Evolutionary conservation across 2,113 vertebrate genomes (phyloP).

Genomic region (Syngnathus floridae): DNA sequence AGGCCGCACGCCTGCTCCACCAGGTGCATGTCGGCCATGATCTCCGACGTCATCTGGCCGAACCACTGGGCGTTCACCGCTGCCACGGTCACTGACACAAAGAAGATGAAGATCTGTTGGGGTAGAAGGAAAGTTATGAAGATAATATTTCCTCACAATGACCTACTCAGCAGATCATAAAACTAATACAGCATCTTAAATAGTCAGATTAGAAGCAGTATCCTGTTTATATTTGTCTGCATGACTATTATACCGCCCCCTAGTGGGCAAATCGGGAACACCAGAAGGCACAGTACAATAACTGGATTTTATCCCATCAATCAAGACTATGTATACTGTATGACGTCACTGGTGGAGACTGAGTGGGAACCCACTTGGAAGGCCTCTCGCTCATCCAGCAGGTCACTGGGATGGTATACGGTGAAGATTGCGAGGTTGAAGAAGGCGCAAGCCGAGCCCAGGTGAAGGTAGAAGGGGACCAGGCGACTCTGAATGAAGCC

Average conservation of each 20-base stretch:
- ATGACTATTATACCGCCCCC: background rate
- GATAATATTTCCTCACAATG: too few relatives aligned
- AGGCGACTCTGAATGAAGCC: conserved; percentile 74
- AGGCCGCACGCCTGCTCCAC: conserved; percentile 69
- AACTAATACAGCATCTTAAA: too few relatives aligned
- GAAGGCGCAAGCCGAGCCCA: conserved; percentile 75
- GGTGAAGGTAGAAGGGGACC: conserved; percentile 77
- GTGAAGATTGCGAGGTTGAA: conserved; percentile 76
- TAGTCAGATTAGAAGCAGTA: too few relatives aligned
- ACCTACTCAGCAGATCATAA: too few relatives aligned
- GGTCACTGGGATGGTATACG: conserved; percentile 70
- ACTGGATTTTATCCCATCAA: too few relatives aligned
- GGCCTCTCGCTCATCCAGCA: conserved; percentile 63
- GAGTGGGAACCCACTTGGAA: conserved; percentile 61
- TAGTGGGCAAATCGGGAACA: too few relatives aligned
- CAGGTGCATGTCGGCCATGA: conserved; percentile 73
- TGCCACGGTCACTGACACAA: conserved; percentile 69
- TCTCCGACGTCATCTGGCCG: conserved; percentile 67
- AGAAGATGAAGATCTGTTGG: conserved; percentile 71
- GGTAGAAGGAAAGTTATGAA: background rate
- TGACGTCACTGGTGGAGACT: background rate
- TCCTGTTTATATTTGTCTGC: too few relatives aligned
- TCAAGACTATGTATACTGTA: background rate
- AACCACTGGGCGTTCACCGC: conserved; percentile 79
- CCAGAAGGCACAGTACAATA: too few relatives aligned